A percentile compares a stretch with the other conserved stretches of the same genome.
phyloP scores from a whole-genome alignment of 2,113 vertebrate species.

The Centropus unirufus region DNA sequence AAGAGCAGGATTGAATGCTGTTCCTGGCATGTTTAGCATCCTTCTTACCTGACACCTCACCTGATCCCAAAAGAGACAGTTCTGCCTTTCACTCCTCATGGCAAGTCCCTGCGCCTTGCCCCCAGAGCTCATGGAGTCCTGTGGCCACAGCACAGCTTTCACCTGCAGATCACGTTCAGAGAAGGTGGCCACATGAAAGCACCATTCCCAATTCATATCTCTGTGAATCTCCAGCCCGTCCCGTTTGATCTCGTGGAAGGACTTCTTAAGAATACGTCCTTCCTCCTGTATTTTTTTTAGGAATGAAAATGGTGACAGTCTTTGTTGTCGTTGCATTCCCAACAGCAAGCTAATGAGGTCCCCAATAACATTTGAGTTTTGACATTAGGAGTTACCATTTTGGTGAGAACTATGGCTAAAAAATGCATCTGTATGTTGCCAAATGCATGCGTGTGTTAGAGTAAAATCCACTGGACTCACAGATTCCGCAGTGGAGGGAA shows the following conservation, averaged over 20 bases:
- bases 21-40: accelerated
- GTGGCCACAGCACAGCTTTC: background rate
- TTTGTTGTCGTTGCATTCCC: background rate
- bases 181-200: background rate
- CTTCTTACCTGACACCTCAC: background rate
- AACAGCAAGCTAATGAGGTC: background rate
- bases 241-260: background rate
- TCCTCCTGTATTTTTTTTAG: background rate
- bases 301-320: background rate
- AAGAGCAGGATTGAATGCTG: background rate
- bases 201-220: accelerated
- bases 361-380: background rate
- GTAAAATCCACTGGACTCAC: background rate
- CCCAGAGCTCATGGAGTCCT: background rate
- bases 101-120: background rate
- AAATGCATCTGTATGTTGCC: background rate
- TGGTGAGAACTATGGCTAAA: background rate
- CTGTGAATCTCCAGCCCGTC: background rate
- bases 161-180: background rate
- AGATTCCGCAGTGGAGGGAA: background rate
- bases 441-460: background rate
- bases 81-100: background rate
- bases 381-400: background rate
- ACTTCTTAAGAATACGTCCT: background rate
- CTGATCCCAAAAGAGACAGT: background rate